Evolutionary conservation across 2,888 invertebrate species (phyloP), one percentile per base, ranked within the genome.

Genomic region (Thymelicus acteon): DNA sequence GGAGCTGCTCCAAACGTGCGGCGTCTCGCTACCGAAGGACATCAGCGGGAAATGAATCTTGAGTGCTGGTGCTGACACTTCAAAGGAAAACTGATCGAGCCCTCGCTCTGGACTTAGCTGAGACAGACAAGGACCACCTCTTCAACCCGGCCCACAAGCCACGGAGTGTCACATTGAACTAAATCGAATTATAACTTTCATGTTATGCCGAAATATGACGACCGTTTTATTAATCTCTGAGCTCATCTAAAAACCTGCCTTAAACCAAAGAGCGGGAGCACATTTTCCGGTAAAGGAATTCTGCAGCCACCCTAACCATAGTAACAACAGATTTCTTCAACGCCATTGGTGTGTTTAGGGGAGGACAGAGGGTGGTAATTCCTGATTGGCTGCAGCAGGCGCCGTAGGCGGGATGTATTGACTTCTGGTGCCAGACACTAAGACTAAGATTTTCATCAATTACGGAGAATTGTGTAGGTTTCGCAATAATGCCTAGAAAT

Each of bases 21-120:
- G 91, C 89, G 93, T 88, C 86, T 94, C 94, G 83, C 90, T 92
- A 77, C 92, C 91, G 90, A 93, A 92, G 76, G 94, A 93, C 94
- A 94, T 94, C 88, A 93, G 93, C 89, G 93, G 93, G 93, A 93
- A 93, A 93, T 93, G 93, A 93, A 93, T 93, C 85, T 93, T 93
- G 93, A 91, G 81, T 85, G 87, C 82, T 89, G 77, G 73, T 73
- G 10, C 72, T 75, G 68, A 75, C 80, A 76, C 82, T 72, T 73
- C 73, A 69, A 64, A 73, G 73, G 70, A 76, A 73, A 75, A 73
- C 75, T 65, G 68, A 31, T 58, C 60, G 58, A 67, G 6, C 67
- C 71, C 72, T 57, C 76, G 71, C 73, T 65, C 72, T 71, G 52
- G 5, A 7, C 60, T 47, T 24, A 24, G 52, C 7, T 15, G 39